These are phyloP conservation scores for Euleptes europaea DNA, from an alignment of 2,113 vertebrate species.

Conservation along the genomic window DNA sequence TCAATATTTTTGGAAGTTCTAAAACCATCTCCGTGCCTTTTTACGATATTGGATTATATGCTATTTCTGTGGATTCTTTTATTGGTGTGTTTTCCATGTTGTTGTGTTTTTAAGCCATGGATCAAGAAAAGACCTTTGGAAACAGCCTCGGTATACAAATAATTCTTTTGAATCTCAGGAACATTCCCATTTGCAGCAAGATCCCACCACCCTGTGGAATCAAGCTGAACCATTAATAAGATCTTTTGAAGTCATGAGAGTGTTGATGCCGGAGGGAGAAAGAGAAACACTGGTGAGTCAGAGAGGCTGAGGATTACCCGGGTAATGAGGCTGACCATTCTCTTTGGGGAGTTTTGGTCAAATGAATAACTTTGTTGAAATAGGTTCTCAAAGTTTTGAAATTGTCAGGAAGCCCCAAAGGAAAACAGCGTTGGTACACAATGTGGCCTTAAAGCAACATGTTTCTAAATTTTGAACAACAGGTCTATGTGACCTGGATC, in stretches of 20 bases:
- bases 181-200: constrained; percentile 6
- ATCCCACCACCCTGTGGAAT: constrained; percentile 34
- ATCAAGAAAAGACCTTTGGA: not conserved
- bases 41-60: too few species aligned
- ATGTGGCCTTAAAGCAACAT: not conserved
- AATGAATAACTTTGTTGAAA: constrained; percentile 40
- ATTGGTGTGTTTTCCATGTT: not conserved
- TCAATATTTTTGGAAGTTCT: too few species aligned
- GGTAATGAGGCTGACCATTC: constrained; percentile 19
- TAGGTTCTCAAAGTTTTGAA: constrained; percentile 8
- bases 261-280: constrained; percentile 41
- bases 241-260: constrained; percentile 24
- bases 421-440: not conserved
- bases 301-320: not conserved
- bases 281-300: not conserved
- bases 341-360: constrained; percentile 4
- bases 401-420: constrained; percentile 12
- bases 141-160: not conserved
- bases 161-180: not conserved
- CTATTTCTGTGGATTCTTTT: not conserved
- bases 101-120: not conserved
- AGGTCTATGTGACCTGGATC: not conserved
- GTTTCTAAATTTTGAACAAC: constrained; percentile 7
- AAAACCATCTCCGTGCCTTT: too few species aligned
- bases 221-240: constrained; percentile 29